phyloP scores from a whole-genome alignment of 1,140 invertebrate species.

The Drosophila neocordata region DNA sequence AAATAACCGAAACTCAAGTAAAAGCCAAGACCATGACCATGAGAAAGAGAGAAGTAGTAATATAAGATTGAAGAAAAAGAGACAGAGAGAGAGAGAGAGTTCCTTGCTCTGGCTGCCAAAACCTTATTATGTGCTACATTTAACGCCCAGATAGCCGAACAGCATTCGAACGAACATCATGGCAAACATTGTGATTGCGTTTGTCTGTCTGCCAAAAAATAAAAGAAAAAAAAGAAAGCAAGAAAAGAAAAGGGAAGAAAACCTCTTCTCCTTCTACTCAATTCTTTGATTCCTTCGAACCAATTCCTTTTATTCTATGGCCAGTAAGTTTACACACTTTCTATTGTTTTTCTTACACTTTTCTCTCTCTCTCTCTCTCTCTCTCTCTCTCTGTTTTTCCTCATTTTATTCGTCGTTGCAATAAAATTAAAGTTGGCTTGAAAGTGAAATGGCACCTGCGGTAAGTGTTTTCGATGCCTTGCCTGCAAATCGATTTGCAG shows the following conservation, averaged over 20 bases:
- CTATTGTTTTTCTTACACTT: conserved; percentile 21
- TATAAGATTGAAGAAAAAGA: conserved; percentile 9
- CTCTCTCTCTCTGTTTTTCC: conserved; percentile 36
- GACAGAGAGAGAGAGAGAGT: not conserved
- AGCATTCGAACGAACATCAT: conserved; percentile 43
- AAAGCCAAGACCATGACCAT: conserved; percentile 30
- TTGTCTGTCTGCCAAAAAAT: conserved; percentile 14
- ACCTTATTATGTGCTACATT: conserved; percentile 79
- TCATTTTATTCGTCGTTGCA: conserved; percentile 53
- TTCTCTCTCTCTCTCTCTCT: conserved; percentile 1
- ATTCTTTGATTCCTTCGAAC: no score
- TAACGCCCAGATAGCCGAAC: conserved; percentile 69
- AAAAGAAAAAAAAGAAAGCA: no score
- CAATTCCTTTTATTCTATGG: not conserved
- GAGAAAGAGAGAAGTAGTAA: no score
- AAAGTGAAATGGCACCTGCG: conserved; percentile 53
- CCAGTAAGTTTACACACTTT: conserved; percentile 19
- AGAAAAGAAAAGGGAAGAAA: no score
- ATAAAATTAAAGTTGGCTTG: conserved; percentile 65
- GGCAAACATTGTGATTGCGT: conserved; percentile 25
- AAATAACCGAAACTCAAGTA: conserved; percentile 23
- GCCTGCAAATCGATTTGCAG: conserved; percentile 64
- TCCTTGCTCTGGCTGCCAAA: conserved; percentile 37
- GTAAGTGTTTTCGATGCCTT: conserved; percentile 31
- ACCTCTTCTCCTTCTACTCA: no score